Base-by-base conservation (phyloP, 2,888 invertebrate species). In the Taenaris catops region DNA sequence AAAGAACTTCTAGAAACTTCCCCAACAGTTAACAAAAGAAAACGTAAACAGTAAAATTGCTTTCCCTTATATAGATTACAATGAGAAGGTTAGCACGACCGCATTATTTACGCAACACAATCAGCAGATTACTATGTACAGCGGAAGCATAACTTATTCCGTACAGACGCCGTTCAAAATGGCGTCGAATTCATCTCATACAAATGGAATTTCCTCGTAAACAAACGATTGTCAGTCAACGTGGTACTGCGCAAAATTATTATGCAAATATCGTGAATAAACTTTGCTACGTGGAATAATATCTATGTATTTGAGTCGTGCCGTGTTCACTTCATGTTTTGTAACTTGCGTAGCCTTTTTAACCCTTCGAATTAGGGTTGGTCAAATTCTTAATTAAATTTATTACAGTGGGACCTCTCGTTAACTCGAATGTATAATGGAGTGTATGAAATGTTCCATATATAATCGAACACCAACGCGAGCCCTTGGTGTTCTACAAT, bases 251-350 rank as follows among this genome's bases (percentile, higher is more conserved):
- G 40, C 40, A 43, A 46, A 43, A 44, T 47, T 47, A 47, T 44
- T 31, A 46, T 49, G 46, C 48, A 44, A 48, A 48, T 48, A 41
- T 38, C 19, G 37, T 34, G 28, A 26, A 38, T 24, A 31, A 41
- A 38, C 25, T 23, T 19, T 19, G 34, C 26, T 17, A 18, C 24
- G 16, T 5, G 21, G 36, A 42, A 38, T 32, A 40, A 42, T 36
- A 28, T 14, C 3, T 14, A 38, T 36, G 42, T 34, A 33, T 28
- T 43, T 20, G 29, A 42, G 27, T 41, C 35, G 29, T 43, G 43
- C 32, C 25, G 27, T 20, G 36, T 18, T 26, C 31, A 34, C 36
- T 19, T 35, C 35, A 28, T 40, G 29, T 38, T 21, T 23, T 27
- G 25, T 24, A 23, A 20, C 29, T 21, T 21, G 31, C 12, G 14